These are phyloP conservation scores for Lucilia sericata DNA, from an alignment of 1,140 invertebrate species.

Conservation along the genomic window DNA sequence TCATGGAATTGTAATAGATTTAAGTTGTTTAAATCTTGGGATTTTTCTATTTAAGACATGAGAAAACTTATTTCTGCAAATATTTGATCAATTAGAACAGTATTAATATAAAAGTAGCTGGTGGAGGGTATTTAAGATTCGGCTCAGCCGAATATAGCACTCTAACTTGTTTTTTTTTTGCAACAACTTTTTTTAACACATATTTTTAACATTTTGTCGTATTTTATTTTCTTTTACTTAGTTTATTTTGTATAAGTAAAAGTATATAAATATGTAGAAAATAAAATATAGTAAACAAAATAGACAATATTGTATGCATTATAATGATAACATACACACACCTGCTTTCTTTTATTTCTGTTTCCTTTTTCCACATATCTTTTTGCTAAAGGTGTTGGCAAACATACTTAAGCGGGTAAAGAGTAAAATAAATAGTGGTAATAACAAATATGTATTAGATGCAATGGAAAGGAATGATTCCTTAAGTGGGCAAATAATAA, in stretches of 20 bases:
- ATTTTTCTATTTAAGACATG: too few species aligned
- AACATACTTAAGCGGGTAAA: not conserved
- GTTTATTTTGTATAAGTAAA: not conserved
- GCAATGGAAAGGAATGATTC: too few species aligned
- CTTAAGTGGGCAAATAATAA: too few species aligned
- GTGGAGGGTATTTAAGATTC: too few species aligned
- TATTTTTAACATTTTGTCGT: not conserved
- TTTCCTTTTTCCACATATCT: not conserved
- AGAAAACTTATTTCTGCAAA: too few species aligned
- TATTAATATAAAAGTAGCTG: too few species aligned
- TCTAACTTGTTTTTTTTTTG: too few species aligned
- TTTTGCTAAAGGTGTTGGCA: conserved; percentile 5
- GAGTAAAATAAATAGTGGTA: not conserved
- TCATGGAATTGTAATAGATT: too few species aligned
- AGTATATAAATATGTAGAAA: not conserved
- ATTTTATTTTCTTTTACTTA: not conserved
- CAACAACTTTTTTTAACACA: not conserved
- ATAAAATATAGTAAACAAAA: not conserved
- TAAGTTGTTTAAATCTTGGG: too few species aligned
- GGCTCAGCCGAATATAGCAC: too few species aligned
- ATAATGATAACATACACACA: not conserved
- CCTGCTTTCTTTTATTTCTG: not conserved
- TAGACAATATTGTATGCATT: conserved; percentile 8
- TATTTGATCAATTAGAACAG: too few species aligned
- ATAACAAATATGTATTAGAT: not conserved